These are phyloP conservation scores for Acanthochromis polyacanthus DNA, from an alignment of 2,113 vertebrate genomes.

Conservation along the genomic window DNA sequence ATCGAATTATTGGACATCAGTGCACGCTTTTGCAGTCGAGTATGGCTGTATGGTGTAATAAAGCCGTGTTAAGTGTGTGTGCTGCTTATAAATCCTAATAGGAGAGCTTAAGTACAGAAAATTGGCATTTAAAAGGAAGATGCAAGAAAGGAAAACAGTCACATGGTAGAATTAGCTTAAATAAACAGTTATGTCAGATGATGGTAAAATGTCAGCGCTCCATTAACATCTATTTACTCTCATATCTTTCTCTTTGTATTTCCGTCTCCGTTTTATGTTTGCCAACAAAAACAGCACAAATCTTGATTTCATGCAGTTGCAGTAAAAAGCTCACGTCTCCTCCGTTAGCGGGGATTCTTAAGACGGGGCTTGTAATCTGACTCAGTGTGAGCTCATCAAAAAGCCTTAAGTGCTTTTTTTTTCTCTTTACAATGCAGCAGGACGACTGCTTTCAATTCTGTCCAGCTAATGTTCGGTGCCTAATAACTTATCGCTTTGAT, in stretches of 20 bases:
- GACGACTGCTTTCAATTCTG: constrained; percentile 51
- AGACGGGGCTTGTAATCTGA: constrained; percentile 39
- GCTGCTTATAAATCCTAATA: too few relatives aligned
- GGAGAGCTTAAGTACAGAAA: too few relatives aligned
- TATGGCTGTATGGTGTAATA: too few relatives aligned
- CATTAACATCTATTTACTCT: neutral
- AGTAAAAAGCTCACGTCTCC: constrained; percentile 5
- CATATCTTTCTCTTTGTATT: neutral
- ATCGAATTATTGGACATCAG: too few relatives aligned
- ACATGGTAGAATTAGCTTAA: too few relatives aligned
- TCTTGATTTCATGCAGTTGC: constrained; percentile 2
- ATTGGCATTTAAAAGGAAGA: too few relatives aligned
- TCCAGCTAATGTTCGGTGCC: constrained; percentile 25
- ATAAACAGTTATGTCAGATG: neutral
- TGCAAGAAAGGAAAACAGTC: too few relatives aligned
- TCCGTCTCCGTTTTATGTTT: constrained; percentile 3
- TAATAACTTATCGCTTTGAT: constrained; percentile 53
- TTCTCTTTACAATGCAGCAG: constrained; percentile 24
- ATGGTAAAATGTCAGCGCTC: neutral
- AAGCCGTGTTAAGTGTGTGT: too few relatives aligned
- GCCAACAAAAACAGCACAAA: constrained; percentile 6
- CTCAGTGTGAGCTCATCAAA: constrained; percentile 51
- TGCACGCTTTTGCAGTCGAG: too few relatives aligned
- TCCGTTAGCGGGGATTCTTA: constrained; percentile 11
- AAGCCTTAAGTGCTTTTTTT: constrained; percentile 34